A percentile compares a stretch with the other conserved stretches of the same genome.
Evolutionary conservation across 53 echinoderm and acorn worm genomes (phyloP).

Genomic region (Paracentrotus lividus): DNA sequence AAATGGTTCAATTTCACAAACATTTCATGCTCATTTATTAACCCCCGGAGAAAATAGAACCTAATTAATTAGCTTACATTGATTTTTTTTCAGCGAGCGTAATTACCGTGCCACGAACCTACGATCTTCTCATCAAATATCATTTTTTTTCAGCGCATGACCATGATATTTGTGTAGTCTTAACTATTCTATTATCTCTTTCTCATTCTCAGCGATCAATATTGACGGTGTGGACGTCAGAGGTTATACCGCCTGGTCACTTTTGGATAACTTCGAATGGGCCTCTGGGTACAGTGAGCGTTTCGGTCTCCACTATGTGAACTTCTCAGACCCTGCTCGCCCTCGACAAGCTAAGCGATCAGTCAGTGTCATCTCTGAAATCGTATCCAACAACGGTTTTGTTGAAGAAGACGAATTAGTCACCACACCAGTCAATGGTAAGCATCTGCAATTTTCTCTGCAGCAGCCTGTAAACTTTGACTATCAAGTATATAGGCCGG

Average conservation of each 20-base stretch:
- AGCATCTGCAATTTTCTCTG: not conserved
- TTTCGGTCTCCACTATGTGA: conserved; percentile 91
- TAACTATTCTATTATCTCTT: no score
- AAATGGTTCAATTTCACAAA: no score
- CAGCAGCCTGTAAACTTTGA: no score
- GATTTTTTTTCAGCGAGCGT: no score
- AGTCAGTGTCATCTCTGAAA: conserved; percentile 70
- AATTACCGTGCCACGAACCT: no score
- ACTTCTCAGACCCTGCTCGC: conserved; percentile 83
- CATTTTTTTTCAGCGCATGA: no score
- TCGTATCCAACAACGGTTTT: conserved; percentile 87
- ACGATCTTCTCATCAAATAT: no score
- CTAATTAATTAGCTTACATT: no score
- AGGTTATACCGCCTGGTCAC: conserved; percentile 94
- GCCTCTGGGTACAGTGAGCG: conserved; percentile 85
- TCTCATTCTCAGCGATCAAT: conserved; percentile 73
- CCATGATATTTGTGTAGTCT: no score
- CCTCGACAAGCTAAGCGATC: conserved; percentile 84
- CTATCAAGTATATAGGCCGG: no score
- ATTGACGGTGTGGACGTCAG: conserved; percentile 88
- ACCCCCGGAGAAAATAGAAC: no score
- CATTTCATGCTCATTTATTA: no score
- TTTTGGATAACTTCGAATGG: conserved; percentile 98
- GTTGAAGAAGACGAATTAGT: not conserved
- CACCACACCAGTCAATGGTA: conserved; percentile 28